phyloP scores from a whole-genome alignment of 92 coral and sea anemone species.

The Parazoanthus atlanticus region DNA sequence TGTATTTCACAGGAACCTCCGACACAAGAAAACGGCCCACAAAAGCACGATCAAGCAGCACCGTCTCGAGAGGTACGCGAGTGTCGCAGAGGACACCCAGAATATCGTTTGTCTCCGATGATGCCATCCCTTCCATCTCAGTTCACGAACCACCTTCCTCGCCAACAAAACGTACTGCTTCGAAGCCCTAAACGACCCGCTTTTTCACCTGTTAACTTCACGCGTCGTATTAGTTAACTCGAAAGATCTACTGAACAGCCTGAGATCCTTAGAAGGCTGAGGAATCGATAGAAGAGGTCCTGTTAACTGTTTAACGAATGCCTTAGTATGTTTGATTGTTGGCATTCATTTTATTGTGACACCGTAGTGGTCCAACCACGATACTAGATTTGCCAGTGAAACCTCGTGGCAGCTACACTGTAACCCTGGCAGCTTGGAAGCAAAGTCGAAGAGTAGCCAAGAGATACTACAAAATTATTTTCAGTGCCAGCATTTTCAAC shows the following conservation, averaged over 20 bases:
- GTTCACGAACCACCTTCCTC: constrained; percentile 6
- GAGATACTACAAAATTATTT: neutral
- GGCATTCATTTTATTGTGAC: neutral
- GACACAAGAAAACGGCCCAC: constrained; percentile 2
- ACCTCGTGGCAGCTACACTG: neutral
- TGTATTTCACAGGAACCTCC: neutral
- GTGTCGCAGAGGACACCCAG: constrained; percentile 2
- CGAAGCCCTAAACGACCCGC: neutral
- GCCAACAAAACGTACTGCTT: neutral
- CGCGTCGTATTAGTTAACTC: neutral
- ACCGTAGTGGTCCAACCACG: neutral
- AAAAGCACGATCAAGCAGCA: neutral
- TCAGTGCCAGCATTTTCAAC: neutral
- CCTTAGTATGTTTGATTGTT: neutral
- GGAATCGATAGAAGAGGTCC: neutral
- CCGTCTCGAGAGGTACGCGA: neutral
- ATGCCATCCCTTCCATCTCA: constrained; percentile 22
- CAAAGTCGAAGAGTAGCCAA: neutral
- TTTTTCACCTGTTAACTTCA: neutral
- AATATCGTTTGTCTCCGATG: constrained; percentile 40
- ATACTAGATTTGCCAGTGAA: neutral
- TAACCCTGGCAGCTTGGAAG: neutral
- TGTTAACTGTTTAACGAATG: neutral
- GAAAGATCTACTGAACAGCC: neutral
- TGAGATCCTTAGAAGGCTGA: neutral